Base-by-base conservation (phyloP, 2,797 vertebrate species). In the Coranthus polyacanthus region DNA sequence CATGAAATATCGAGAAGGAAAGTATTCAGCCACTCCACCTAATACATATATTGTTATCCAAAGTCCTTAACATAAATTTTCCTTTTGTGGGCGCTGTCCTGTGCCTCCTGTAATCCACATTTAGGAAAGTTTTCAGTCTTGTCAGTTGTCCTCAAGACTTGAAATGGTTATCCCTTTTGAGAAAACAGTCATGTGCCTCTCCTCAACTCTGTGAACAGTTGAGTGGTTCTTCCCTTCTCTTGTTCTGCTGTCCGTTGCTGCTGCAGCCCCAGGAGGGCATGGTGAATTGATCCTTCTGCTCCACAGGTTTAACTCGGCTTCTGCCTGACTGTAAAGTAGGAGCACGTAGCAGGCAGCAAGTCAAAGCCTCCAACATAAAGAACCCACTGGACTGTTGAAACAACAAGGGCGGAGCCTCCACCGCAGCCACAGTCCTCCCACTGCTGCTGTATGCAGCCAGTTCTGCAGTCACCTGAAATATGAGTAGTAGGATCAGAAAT, bases 361-460 rank as follows among this genome's bases (percentile, higher is more conserved):
- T 67, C 58, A 68, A 36, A 69, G 17, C 7, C 83, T 76, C 32
- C 21, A 8, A 43, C 54, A 56, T 57, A 72, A 29, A 76, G 52
- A 68, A n/a, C 38, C 75, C 15, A 3, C 12, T 55, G 4, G 9
- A 8, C 62, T 59, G 75, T 61, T 58, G 51, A 61, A 57, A 54
- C 63, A 43, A 5, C n/a, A 34, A 70, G 84, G 90, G 92, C 46
- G 84, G 85, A 84, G 85, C 46, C 39, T 72, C 37, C 4, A 5
- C 16, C 0, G 11, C 36, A 55, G 49, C 17, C 60, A 84, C 80
- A 88, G 86, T 90, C 84, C 80, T 80, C 79, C 74, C 58, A 56
- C 17, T 6, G 0, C 42, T 70, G 22, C 42, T 66, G 51, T 63
- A n/a, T n/a, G n/a, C n/a, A n/a, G n/a, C n/a, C n/a, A 50, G 38